These are phyloP conservation scores for Psilopogon haemacephalus DNA, from an alignment of 2,113 vertebrate species.

Conservation along the genomic window DNA sequence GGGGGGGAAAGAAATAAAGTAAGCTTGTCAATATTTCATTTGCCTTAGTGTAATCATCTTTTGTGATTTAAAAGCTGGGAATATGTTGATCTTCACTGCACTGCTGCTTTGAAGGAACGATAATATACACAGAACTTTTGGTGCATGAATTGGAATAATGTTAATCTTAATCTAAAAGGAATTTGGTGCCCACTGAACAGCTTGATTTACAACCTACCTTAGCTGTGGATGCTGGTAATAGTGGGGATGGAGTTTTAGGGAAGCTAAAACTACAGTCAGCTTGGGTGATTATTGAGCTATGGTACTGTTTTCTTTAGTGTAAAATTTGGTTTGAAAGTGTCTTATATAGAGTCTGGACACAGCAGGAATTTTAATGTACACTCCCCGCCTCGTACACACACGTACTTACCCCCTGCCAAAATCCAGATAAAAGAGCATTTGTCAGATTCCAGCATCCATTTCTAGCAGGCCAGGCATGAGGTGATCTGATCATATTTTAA, in stretches of 20 bases:
- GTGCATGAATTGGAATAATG: background rate
- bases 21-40: background rate
- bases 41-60: background rate
- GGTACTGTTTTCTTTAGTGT: background rate
- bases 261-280: background rate
- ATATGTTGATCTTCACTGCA: background rate
- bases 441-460: background rate
- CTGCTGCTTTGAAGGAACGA: background rate
- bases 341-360: background rate
- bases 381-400: background rate
- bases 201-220: background rate
- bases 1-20: accelerated
- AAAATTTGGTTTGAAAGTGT: background rate
- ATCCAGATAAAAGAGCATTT: background rate
- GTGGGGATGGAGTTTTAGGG: background rate
- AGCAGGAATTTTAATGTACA: background rate
- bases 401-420: no score
- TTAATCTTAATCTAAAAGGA: constrained; percentile 3
- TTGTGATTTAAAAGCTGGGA: background rate
- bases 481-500: background rate
- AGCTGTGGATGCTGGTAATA: background rate
- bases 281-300: background rate
- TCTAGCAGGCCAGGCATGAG: background rate
- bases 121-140: background rate
- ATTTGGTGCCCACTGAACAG: background rate